Percentiles rank a stretch among this genome's conserved stretches.
phyloP scores from a whole-genome alignment of 2,888 invertebrate species.

The Drosophila kanekoi region DNA sequence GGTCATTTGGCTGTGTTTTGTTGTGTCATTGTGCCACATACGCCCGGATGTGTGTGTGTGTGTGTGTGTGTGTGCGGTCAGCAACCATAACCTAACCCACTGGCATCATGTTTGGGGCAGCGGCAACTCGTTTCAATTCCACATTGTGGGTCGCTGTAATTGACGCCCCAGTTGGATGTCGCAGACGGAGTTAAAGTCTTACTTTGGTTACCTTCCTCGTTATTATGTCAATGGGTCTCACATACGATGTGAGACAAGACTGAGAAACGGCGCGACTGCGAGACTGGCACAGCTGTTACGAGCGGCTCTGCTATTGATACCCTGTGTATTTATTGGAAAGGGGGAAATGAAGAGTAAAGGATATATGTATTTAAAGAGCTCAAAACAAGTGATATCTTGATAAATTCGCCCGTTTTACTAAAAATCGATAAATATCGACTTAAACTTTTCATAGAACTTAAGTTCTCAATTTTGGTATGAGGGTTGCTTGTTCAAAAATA shows the following conservation, averaged over 20 bases:
- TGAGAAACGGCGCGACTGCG: constrained; percentile 18
- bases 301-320: constrained; percentile 20
- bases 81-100: constrained; percentile 67
- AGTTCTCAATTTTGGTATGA: no score
- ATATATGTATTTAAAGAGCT: no score
- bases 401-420: no score
- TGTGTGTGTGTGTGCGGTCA: constrained; percentile 35
- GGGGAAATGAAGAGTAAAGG: background rate
- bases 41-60: background rate
- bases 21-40: constrained; percentile 65
- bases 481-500: no score
- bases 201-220: constrained; percentile 83
- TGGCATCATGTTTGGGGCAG: constrained; percentile 43
- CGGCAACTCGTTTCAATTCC: constrained; percentile 59
- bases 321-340: constrained; percentile 27
- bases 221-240: constrained; percentile 84
- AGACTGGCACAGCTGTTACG: constrained; percentile 68
- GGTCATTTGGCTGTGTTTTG: constrained; percentile 55
- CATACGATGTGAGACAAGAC: constrained; percentile 15
- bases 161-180: constrained; percentile 60
- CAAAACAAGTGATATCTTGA: no score
- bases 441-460: no score
- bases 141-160: constrained; percentile 65
- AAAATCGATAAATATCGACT: background rate
- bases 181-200: constrained; percentile 41